These are phyloP conservation scores for Pampusana beccarii DNA, from an alignment of 2,113 vertebrate genomes.

Conservation along the genomic window DNA sequence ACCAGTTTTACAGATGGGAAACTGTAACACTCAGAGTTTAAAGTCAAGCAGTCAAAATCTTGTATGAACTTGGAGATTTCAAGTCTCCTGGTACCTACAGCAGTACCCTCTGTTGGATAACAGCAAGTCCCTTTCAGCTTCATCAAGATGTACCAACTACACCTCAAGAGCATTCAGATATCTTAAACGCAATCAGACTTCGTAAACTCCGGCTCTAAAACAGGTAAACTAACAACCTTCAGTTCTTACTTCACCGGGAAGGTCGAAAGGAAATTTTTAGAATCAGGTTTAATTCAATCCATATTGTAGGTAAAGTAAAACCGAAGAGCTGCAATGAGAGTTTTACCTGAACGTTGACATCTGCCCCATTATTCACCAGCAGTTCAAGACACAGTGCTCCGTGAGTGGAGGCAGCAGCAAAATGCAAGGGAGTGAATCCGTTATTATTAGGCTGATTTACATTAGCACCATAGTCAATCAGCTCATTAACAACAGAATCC, in stretches of 20 bases:
- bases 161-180: not conserved
- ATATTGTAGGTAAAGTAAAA: not conserved
- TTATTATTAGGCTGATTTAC: constrained; percentile 95
- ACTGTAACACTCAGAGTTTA: not conserved
- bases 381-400: constrained; percentile 94
- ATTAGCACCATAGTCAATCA: constrained; percentile 94
- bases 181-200: not conserved
- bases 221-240: not conserved
- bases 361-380: constrained; percentile 93
- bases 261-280: not conserved
- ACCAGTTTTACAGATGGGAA: not conserved
- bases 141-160: not conserved
- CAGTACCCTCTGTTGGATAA: not conserved
- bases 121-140: not conserved
- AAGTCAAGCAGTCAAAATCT: not conserved
- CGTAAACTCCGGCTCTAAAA: not conserved
- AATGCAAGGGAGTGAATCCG: constrained; percentile 96
- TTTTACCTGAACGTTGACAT: constrained; percentile 94
- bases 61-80: not conserved
- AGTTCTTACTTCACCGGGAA: not conserved
- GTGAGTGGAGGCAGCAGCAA: constrained; percentile 93
- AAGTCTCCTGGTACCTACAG: not conserved
- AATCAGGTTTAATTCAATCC: not conserved
- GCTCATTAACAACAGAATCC: constrained; percentile 92
- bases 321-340: not conserved